phyloP scores from a whole-genome alignment of 2,797 vertebrate species.

The Cynopterus sphinx region DNA sequence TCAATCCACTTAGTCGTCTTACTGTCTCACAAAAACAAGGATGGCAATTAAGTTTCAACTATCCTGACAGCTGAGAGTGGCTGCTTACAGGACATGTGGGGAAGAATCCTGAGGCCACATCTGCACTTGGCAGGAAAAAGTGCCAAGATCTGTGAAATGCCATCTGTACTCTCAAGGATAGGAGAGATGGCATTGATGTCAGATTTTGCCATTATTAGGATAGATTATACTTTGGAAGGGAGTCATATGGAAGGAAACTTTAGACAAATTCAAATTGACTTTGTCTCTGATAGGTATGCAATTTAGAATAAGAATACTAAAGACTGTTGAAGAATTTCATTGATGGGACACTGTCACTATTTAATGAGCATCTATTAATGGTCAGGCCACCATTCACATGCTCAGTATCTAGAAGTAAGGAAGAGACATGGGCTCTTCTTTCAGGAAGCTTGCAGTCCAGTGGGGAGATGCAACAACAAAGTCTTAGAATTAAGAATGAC shows the following conservation, averaged over 20 bases:
- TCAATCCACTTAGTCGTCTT: not conserved
- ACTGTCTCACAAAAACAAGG: not conserved
- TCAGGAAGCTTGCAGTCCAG: not conserved
- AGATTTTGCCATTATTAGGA: not conserved
- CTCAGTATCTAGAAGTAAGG: not conserved
- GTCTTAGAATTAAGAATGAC: not conserved
- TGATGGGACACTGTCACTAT: not conserved
- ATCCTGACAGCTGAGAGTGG: not conserved
- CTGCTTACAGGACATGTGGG: not conserved
- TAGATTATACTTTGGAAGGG: not conserved
- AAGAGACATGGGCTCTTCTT: not conserved
- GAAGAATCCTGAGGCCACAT: not conserved
- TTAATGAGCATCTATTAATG: not conserved
- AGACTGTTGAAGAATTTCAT: not conserved
- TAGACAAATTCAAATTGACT: not conserved
- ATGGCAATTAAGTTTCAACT: not conserved
- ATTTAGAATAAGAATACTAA: not conserved
- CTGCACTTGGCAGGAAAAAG: not conserved
- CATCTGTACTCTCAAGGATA: not conserved
- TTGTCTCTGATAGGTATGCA: not conserved
- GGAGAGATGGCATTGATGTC: not conserved
- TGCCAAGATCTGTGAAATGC: not conserved
- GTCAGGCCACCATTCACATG: not conserved
- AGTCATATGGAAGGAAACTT: not conserved
- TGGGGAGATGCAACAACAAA: not conserved